Percentiles rank a stretch among this genome's conserved stretches.
Evolutionary conservation across 2,797 vertebrate genomes (phyloP).

Genomic region (Eutrigla gurnardus): DNA sequence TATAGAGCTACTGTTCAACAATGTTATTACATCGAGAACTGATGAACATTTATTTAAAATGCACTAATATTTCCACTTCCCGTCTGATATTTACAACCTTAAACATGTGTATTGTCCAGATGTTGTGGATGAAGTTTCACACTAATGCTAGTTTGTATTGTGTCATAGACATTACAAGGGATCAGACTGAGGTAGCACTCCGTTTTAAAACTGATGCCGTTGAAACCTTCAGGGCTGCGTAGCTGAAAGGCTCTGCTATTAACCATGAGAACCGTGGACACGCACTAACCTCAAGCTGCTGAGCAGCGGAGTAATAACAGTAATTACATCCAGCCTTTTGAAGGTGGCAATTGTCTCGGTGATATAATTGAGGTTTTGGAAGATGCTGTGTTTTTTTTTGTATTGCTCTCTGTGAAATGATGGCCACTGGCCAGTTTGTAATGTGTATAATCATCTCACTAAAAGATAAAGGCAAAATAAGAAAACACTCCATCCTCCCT

Average conservation of each 20-base stretch:
- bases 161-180: neutral
- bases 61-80: neutral
- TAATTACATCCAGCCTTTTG: constrained; percentile 65
- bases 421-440: constrained; percentile 44
- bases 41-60: neutral
- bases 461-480: constrained; percentile 5
- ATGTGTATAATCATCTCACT: constrained; percentile 41
- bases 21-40: constrained; percentile 3
- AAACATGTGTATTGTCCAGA: neutral
- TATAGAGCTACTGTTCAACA: neutral
- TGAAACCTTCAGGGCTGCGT: constrained; percentile 26
- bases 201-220: neutral
- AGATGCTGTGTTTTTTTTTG: constrained; percentile 52
- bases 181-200: neutral
- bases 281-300: constrained; percentile 41
- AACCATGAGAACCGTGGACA: constrained; percentile 36
- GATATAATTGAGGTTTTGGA: constrained; percentile 66
- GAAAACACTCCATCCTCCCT: constrained; percentile 8
- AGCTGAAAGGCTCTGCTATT: constrained; percentile 28
- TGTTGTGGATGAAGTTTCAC: neutral
- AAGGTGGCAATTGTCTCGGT: constrained; percentile 71
- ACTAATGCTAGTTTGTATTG: neutral
- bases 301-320: constrained; percentile 71
- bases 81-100: neutral
- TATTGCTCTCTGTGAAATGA: constrained; percentile 53